Conservation (phyloP, 2,797 vertebrate genomes). For the Tolypeutes matacus region DNA sequence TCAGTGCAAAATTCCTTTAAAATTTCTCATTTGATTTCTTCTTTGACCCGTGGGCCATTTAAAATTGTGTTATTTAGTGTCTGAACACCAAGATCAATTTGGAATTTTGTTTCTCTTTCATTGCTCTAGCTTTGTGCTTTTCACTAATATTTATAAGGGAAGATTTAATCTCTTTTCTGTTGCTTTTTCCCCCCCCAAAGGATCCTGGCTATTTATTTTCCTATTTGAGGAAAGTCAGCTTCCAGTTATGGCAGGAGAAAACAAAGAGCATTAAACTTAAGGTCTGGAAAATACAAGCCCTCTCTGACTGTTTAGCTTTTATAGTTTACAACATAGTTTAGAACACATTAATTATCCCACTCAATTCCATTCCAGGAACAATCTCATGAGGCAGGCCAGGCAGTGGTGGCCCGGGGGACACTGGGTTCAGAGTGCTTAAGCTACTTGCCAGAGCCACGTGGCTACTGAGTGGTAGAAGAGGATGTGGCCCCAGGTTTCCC, state of each 20-base stretch:
- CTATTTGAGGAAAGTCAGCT: neutral
- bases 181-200: constrained; percentile 14
- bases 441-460: neutral
- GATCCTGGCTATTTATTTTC: neutral
- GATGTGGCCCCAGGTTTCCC: neutral
- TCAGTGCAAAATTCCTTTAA: neutral
- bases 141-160: neutral
- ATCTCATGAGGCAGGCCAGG: neutral
- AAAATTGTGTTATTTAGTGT: constrained; percentile 18
- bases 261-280: neutral
- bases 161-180: neutral
- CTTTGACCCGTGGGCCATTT: neutral
- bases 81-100: neutral
- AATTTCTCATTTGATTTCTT: no score
- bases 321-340: neutral
- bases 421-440: neutral
- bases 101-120: neutral
- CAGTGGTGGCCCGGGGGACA: neutral
- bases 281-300: neutral
- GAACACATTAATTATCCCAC: neutral
- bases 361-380: neutral
- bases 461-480: neutral
- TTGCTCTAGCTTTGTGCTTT: neutral
- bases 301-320: neutral
- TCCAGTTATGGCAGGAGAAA: neutral